phyloP scores from a whole-genome alignment of 2,888 invertebrate genomes.

The Pristionchus arcanus region DNA sequence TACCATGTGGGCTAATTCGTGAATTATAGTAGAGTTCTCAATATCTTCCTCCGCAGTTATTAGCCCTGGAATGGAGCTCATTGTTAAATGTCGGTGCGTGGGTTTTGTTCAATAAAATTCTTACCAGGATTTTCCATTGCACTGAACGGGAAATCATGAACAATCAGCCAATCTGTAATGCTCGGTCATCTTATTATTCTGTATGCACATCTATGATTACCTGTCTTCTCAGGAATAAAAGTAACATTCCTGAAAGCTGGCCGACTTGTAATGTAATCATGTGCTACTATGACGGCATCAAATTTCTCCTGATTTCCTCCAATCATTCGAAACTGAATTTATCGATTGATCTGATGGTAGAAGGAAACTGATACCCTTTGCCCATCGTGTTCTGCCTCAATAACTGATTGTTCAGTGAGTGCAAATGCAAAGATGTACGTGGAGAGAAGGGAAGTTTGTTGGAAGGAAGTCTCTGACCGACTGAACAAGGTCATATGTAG shows the following conservation, averaged over 20 bases:
- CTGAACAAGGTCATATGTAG: neutral
- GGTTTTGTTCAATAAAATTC: no score
- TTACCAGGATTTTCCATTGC: neutral
- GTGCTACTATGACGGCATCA: neutral
- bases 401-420: neutral
- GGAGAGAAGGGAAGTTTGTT: neutral
- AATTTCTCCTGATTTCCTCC: neutral
- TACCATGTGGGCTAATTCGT: neutral
- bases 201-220: neutral
- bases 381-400: neutral
- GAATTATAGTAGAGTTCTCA: neutral
- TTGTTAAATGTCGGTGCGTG: neutral
- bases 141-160: neutral
- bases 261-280: neutral
- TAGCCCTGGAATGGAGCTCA: neutral
- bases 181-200: neutral
- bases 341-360: neutral
- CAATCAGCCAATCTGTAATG: neutral
- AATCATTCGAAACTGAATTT: neutral
- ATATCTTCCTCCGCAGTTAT: neutral
- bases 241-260: neutral
- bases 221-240: neutral
- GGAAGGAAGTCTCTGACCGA: neutral
- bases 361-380: neutral
- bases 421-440: neutral